phyloP scores from a whole-genome alignment of 2,797 vertebrate genomes.

The Centropyge bicolor region DNA sequence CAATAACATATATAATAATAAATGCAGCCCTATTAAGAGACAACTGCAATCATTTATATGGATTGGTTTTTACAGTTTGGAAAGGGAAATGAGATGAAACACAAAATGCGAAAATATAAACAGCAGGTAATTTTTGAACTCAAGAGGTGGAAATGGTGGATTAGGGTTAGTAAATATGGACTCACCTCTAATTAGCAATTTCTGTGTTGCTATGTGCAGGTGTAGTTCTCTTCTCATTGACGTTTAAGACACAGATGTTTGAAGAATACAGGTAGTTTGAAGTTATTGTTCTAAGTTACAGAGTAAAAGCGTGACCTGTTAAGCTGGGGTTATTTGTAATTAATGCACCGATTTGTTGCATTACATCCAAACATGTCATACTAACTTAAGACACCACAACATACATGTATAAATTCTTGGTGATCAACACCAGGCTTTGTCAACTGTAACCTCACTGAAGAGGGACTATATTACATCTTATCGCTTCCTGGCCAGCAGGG shows the following conservation, averaged over 20 bases:
- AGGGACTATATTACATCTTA: neutral
- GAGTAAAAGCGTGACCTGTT: neutral
- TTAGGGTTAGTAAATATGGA: neutral
- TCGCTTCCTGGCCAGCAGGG: conserved; percentile 42
- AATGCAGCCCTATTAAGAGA: no score
- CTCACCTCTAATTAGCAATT: neutral
- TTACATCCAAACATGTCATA: no score
- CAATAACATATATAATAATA: neutral
- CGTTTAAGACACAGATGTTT: neutral
- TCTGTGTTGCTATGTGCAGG: neutral
- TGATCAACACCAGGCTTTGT: neutral
- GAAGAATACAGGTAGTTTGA: no score
- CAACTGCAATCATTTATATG: neutral
- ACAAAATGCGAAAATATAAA: neutral
- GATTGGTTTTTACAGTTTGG: neutral
- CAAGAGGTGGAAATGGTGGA: neutral
- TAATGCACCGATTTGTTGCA: neutral
- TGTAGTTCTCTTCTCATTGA: neutral
- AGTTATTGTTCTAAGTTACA: no score
- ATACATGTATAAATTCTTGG: no score
- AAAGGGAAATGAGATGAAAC: neutral
- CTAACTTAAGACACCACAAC: no score
- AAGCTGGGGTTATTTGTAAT: neutral
- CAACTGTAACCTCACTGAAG: neutral
- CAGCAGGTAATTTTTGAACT: neutral